Evolutionary conservation across 1,140 invertebrate species (phyloP), one percentile per base, ranked within the genome.

Genomic region (Diorhabda sublineata): DNA sequence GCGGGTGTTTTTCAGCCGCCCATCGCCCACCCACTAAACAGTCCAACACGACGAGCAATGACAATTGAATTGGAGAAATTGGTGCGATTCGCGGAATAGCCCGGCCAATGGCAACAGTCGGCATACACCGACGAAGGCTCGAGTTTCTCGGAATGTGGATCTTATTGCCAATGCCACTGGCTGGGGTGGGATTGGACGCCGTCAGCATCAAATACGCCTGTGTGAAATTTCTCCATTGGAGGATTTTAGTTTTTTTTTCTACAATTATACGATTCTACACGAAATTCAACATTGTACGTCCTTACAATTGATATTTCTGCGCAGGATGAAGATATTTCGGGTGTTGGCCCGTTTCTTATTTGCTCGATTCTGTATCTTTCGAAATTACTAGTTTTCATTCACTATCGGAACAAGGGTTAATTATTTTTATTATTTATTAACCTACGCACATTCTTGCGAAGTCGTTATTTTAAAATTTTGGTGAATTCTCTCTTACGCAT

Each of bases 321-420:
- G 75, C 6, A 84, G 77, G 71, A 84, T 41, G 43, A 81, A 68
- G 83, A 76, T 73, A 84, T 82, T 58, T 79, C 78, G 2, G 81
- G 83, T 73, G 86, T 63, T 52, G 26, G 26, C 1, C 26, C 26
- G 26, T 26, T 26, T 26, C 26, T 26, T 26, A 26, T 26, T 26
- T 26, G 26, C 0, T 1, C 26, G 26, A 26, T 26, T 26, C 26
- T 1, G 0, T 26, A 26, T 26, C 26, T 26, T 26, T 26, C 26
- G 26, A 26, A 26, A 26, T 26, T 26, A 26, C 26, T 26, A 1
- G 26, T 26, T 26, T 26, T 26, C 26, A 26, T 26, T 26, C 26
- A 26, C 26, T 26, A 1, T 26, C 26, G 26, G 26, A 26, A 26
- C 26, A 26, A 26, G 26, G 1, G 26, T 26, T 26, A 26, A 26